Base-by-base conservation (phyloP, 2,888 invertebrate genomes). In the Epirrhoe alternata region DNA sequence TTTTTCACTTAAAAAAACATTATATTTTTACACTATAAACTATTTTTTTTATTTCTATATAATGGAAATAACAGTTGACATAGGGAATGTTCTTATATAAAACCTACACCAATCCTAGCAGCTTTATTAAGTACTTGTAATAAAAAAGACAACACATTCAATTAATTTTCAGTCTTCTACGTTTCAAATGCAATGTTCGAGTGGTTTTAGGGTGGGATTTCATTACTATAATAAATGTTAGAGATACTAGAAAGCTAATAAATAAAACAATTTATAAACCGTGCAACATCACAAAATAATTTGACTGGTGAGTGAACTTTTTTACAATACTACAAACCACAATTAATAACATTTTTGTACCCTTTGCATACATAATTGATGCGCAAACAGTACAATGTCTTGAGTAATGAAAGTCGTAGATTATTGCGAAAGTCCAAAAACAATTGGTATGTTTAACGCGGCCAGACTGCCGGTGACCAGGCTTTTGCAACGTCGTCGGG, bases 151-250 rank as follows among this genome's bases (percentile, higher is more conserved):
- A 10, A 42, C 5, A 10, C 12, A 12, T 4, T 12, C 2, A 42
- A 4, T n/a, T 10, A 30, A 33, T 49, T 7, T 24, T 59, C 65
- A 66, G 65, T 65, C 65, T 65, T 65, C 17, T 6, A 17, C 53
- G 17, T 35, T 61, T 61, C 16, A 42, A 55, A 64, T 64, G n/a
- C 10, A 61, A 61, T 35, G 54, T 35, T 60, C 50, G n/a, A 42
- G 57, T 52, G 24, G 33, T 62, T 51, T 35, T 12, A 1, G 33
- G 52, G 61, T 61, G 65, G 60, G 60, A 50, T 45, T 58, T 47
- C n/a, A 31, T 50, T 6, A 50, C 42, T 38, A 59, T 33, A 45
- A 45, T 24, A 45, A 35, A 12, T 42, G 5, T 42, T 12, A 42
- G 0, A 42, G 12, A 12, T 42, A 3, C 38, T 12, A 33, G 6